Conservation (phyloP, 2,888 invertebrate genomes). For the Eledone cirrhosa region DNA sequence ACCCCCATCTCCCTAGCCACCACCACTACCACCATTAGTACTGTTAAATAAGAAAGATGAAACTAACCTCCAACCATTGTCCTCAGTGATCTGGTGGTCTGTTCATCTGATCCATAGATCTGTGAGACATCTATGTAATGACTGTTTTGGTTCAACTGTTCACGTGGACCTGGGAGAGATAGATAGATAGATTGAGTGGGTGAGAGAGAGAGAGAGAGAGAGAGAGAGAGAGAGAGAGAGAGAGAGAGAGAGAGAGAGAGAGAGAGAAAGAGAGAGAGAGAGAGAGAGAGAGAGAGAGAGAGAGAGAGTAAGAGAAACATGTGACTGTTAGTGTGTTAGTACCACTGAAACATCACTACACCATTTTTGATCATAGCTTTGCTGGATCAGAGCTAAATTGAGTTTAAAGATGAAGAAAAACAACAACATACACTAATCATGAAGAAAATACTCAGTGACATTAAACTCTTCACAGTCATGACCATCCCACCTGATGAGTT, state of each 20-base stretch:
- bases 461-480: too few relatives aligned
- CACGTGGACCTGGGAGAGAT: slow-evolving; percentile 35
- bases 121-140: slow-evolving; percentile 41
- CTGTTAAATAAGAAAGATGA: too few relatives aligned
- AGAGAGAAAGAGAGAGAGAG: background rate
- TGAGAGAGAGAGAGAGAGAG: background rate
- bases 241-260: background rate
- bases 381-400: too few relatives aligned
- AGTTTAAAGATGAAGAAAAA: too few relatives aligned
- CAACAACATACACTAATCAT: too few relatives aligned
- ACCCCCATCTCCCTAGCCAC: too few relatives aligned
- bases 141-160: slow-evolving; percentile 41
- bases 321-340: background rate
- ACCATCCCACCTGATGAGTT: too few relatives aligned
- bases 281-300: background rate
- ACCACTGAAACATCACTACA: background rate
- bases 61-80: background rate
- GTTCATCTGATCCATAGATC: slow-evolving; percentile 38
- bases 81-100: slow-evolving; percentile 32
- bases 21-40: too few relatives aligned
- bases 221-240: background rate
- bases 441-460: too few relatives aligned
- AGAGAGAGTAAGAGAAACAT: background rate
- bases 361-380: too few relatives aligned
- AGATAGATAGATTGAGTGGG: too few relatives aligned